Evolutionary conservation across 2,797 vertebrate species (phyloP).

Genomic region (Spinus olivaceus): DNA sequence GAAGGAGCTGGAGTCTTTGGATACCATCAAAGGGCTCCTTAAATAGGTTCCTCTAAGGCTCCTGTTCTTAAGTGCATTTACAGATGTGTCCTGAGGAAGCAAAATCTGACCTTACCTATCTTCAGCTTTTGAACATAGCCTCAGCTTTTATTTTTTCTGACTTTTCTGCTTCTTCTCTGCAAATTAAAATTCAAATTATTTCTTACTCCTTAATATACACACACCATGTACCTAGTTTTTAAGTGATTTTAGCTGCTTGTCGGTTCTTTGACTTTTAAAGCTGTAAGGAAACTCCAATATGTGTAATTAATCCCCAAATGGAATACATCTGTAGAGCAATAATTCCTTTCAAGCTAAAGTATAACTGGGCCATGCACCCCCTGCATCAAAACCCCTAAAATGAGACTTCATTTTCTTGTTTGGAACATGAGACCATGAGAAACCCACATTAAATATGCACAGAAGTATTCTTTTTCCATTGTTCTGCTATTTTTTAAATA

Average conservation of each 20-base stretch:
- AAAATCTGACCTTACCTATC: background rate
- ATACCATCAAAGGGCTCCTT: background rate
- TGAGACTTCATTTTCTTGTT: background rate
- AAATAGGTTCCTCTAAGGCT: background rate
- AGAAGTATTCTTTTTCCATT: background rate
- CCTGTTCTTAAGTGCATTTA: background rate
- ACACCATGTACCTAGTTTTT: background rate
- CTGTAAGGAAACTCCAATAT: background rate
- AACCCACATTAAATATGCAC: accelerated
- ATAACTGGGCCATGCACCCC: background rate
- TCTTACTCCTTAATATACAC: background rate
- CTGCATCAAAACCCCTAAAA: background rate
- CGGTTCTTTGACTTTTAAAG: background rate
- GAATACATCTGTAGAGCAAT: background rate
- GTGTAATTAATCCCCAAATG: background rate
- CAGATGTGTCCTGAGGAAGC: background rate
- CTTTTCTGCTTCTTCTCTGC: background rate
- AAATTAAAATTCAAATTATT: background rate
- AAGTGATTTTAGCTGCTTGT: background rate
- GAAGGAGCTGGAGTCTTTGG: background rate
- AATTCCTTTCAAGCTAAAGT: background rate
- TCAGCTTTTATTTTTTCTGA: background rate
- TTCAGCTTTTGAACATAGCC: background rate
- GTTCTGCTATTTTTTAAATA: background rate
- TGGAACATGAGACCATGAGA: background rate